Evolutionary conservation across 2,888 invertebrate genomes (phyloP).

Genomic region (Melinopterus prodromus): DNA sequence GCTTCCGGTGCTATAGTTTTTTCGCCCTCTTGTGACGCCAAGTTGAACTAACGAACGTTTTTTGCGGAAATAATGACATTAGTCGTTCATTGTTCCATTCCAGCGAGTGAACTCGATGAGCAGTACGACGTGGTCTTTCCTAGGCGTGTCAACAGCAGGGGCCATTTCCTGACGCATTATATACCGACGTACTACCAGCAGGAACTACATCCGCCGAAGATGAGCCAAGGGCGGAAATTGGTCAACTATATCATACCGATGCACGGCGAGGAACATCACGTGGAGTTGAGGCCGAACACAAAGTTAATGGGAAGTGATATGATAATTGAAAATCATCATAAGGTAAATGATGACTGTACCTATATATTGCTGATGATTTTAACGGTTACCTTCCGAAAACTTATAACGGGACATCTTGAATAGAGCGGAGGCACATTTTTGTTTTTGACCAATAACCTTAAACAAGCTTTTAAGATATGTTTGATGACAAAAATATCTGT

Average conservation of each 20-base stretch:
- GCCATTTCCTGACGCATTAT: constrained; percentile 54
- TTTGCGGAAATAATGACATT: background rate
- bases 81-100: background rate
- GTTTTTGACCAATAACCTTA: no score
- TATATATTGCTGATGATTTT: constrained; percentile 33
- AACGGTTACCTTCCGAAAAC: no score
- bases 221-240: background rate
- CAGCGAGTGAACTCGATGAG: background rate
- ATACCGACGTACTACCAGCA: constrained; percentile 55
- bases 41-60: no score
- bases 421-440: no score
- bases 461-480: no score
- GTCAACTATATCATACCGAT: constrained; percentile 57
- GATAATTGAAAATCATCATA: constrained; percentile 9
- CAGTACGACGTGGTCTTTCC: constrained; percentile 56
- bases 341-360: constrained; percentile 52
- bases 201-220: constrained; percentile 29
- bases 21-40: no score
- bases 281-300: constrained; percentile 42
- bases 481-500: no score
- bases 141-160: constrained; percentile 53
- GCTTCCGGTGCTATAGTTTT: no score
- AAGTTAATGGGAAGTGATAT: constrained; percentile 7
- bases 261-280: constrained; percentile 55
- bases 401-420: no score